phyloP scores from a whole-genome alignment of 1,140 invertebrate species.

The Drosophila bocki region DNA sequence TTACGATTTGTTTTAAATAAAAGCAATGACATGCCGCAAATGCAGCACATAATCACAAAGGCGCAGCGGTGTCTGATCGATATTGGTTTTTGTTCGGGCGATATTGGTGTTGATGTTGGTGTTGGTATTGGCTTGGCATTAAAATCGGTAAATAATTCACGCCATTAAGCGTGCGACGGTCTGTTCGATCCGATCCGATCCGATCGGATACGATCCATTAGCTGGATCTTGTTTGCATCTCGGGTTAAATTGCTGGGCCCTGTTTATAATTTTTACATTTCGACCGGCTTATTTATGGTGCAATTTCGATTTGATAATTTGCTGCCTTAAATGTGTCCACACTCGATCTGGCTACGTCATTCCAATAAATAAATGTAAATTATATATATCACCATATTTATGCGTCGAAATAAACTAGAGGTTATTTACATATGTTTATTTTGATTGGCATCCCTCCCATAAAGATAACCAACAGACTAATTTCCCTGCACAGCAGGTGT shows the following conservation, averaged over 20 bases:
- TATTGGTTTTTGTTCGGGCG: slow-evolving; percentile 45
- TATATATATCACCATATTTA: slow-evolving; percentile 50
- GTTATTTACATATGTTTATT: slow-evolving; percentile 53
- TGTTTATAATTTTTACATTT: slow-evolving; percentile 69
- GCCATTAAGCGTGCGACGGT: slow-evolving; percentile 78
- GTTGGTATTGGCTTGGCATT: slow-evolving; percentile 70
- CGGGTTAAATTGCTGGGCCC: slow-evolving; percentile 28
- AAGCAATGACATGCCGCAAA: slow-evolving; percentile 69
- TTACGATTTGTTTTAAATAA: slow-evolving; percentile 82
- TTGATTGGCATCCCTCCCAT: slow-evolving; percentile 37
- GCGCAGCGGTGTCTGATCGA: slow-evolving; percentile 49
- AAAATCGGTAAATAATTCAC: slow-evolving; percentile 81
- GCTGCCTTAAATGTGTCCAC: slow-evolving; percentile 63
- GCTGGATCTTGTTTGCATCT: slow-evolving; percentile 48
- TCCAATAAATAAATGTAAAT: slow-evolving; percentile 61
- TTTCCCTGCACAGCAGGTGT: slow-evolving; percentile 43
- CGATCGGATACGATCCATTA: slow-evolving; percentile 46
- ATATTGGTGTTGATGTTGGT: slow-evolving; percentile 11
- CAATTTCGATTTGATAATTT: slow-evolving; percentile 72
- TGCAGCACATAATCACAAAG: slow-evolving; percentile 71
- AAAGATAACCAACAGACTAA: slow-evolving; percentile 51
- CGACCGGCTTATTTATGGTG: slow-evolving; percentile 66
- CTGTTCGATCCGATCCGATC: slow-evolving; percentile 33
- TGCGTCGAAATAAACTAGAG: slow-evolving; percentile 49
- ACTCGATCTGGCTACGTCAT: slow-evolving; percentile 64